Base-by-base conservation (phyloP, 2,113 vertebrate genomes). In the Paramisgurnus dabryanus region DNA sequence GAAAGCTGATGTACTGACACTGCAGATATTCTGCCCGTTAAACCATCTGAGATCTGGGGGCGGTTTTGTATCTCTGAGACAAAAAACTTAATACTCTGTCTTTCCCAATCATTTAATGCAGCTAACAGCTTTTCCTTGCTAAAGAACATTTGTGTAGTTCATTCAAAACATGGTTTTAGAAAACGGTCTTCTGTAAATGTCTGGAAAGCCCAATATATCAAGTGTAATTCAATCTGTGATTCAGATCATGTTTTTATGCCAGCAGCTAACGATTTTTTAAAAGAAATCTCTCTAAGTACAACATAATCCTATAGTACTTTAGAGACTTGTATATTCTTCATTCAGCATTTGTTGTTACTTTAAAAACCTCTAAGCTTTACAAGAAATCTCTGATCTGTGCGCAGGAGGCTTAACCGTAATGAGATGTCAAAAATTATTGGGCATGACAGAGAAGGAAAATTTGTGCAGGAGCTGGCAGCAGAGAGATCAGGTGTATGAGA, bases 171-270 rank as follows among this genome's bases (percentile, higher is more conserved):
- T 2, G 10, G 53, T 43, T 72, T 57, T 57, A 17, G 34, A 18
- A 49, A 18, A 18, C 5, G 0, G 1, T 41, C 34, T 57, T 12
- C 50, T 5, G 50, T 3, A 5, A 53, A 13, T 53, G 50, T 53
- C 50, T 53, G 50, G 0, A 27, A 64, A 8, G 15, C 15, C 3
- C 0, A 49, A 9, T 6, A 34, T 34, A 34, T 34, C 27, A 34
- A 34, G 2, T 34, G 27, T 34, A 2, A 34, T 34, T 27, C 50
- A 57, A 68, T 49, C 66, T 69, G 55, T 8, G 15, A 79, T 61
- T 69, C 15, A 69, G 43, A 49, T 79, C 17, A 61, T 15, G 22
- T n/a, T 13, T 13, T 69, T 45, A 45, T 69, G 66, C 76, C 66
- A 69, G 43, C 66, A n/a, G 66, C 40, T 47, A 41, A 71, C 6